Percentiles rank a stretch among this genome's conserved stretches.
phyloP scores from a whole-genome alignment of 2,888 invertebrate genomes.

The Leptopilina myrica region DNA sequence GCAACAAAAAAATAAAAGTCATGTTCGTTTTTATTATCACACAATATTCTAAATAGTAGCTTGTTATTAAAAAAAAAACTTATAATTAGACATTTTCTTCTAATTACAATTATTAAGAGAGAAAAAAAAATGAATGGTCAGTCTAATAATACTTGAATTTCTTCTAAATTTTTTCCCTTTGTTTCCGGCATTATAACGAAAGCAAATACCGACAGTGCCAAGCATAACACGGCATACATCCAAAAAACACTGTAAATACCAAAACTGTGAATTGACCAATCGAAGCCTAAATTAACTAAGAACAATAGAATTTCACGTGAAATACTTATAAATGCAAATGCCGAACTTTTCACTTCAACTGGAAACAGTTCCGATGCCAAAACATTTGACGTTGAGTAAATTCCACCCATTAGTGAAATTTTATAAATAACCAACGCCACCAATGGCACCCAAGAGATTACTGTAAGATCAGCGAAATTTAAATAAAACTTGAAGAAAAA shows the following conservation, averaged over 20 bases:
- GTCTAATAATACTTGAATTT: constrained; percentile 75
- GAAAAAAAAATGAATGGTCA: constrained; percentile 2
- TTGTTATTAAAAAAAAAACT: constrained; percentile 38
- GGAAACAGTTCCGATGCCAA: constrained; percentile 83
- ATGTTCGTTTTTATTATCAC: constrained; percentile 22
- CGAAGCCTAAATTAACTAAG: constrained; percentile 80
- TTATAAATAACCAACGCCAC: constrained; percentile 81
- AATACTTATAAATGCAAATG: constrained; percentile 82
- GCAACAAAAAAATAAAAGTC: constrained; percentile 14
- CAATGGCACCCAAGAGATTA: constrained; percentile 80
- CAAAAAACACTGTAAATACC: constrained; percentile 80
- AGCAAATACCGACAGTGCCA: constrained; percentile 78
- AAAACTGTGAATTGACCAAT: constrained; percentile 78
- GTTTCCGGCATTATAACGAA: constrained; percentile 80
- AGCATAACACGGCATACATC: constrained; percentile 75
- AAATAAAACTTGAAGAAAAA: constrained; percentile 78
- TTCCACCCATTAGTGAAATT: constrained; percentile 81
- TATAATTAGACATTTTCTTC: constrained; percentile 10
- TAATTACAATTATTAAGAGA: constrained; percentile 1
- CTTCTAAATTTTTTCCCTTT: constrained; percentile 81
- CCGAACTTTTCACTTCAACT: constrained; percentile 81
- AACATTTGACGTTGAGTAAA: constrained; percentile 82
- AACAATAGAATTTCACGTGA: constrained; percentile 81
- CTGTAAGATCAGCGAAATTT: constrained; percentile 76
- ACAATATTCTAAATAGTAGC: neutral